Evolutionary conservation across 2,888 invertebrate species (phyloP).

Genomic region (Bombylius major): DNA sequence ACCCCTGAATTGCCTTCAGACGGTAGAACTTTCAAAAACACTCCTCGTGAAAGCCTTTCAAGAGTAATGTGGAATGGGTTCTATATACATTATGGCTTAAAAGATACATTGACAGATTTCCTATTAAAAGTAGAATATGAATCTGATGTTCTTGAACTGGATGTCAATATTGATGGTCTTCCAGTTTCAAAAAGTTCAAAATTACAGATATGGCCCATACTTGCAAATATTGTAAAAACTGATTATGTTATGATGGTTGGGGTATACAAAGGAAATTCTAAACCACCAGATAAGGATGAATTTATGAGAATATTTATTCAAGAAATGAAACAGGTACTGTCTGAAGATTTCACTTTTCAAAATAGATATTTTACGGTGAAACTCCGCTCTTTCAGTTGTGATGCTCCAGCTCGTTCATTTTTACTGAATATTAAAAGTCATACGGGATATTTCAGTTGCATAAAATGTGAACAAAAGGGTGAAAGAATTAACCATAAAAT

Average conservation of each 20-base stretch:
- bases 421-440: constrained; percentile 4
- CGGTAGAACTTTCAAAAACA: too few species aligned
- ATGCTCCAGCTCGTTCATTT: constrained; percentile 4
- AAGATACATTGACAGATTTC: too few species aligned
- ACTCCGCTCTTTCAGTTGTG: constrained; percentile 6
- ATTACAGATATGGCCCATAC: constrained; percentile 4
- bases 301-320: constrained; percentile 4
- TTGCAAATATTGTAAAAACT: constrained; percentile 1
- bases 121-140: too few species aligned
- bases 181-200: constrained; percentile 4
- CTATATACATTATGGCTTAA: too few species aligned
- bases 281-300: constrained; percentile 1
- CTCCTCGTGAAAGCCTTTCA: too few species aligned
- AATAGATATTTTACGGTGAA: neutral
- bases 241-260: constrained; percentile 1
- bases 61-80: too few species aligned
- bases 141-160: neutral
- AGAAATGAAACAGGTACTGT: neutral
- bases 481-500: neutral
- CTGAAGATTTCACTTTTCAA: neutral
- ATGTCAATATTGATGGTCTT: constrained; percentile 3
- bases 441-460: constrained; percentile 4
- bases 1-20: too few species aligned
- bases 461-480: constrained; percentile 6
- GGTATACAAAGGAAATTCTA: constrained; percentile 1